A percentile compares a stretch with the other conserved stretches of the same genome.
Evolutionary conservation across 2,888 invertebrate genomes (phyloP).

Genomic region (Thereva unica): DNA sequence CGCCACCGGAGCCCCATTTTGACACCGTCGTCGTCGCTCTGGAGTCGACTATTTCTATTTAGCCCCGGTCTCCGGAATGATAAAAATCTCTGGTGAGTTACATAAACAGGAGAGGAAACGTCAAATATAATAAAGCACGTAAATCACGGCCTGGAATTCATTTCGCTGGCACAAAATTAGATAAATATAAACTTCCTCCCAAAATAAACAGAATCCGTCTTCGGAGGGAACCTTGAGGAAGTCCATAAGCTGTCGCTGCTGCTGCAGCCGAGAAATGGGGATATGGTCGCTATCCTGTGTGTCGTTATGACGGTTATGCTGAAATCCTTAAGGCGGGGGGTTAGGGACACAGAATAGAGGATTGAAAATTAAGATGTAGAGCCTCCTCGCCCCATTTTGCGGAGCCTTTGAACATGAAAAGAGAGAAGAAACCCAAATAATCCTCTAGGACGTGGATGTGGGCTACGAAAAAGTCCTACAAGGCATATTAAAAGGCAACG

Average conservation of each 20-base stretch:
- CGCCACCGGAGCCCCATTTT: neutral
- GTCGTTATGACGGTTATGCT: too few relatives aligned
- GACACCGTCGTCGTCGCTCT: conserved; percentile 6
- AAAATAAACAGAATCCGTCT: conserved; percentile 39
- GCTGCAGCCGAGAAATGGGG: too few relatives aligned
- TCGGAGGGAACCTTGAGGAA: conserved; percentile 1
- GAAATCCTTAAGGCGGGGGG: too few relatives aligned
- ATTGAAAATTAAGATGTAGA: too few relatives aligned
- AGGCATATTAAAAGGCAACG: conserved; percentile 1
- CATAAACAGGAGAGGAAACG: conserved; percentile 37
- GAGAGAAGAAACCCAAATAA: conserved; percentile 29
- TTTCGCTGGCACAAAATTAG: conserved; percentile 38
- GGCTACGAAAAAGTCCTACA: conserved; percentile 21
- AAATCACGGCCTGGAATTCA: conserved; percentile 35
- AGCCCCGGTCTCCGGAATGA: conserved; percentile 17
- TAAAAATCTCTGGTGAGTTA: conserved; percentile 36
- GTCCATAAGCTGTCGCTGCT: too few relatives aligned
- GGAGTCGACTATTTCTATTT: neutral
- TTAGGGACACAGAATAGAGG: too few relatives aligned
- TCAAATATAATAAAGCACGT: conserved; percentile 36
- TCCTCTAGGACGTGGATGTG: conserved; percentile 18
- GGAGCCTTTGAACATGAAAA: too few relatives aligned
- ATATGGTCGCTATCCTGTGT: too few relatives aligned
- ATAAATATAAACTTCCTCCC: conserved; percentile 41
- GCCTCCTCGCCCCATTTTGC: too few relatives aligned